phyloP scores from a whole-genome alignment of 53 echinoderm and acorn worm species.

The Hippasteria phrygiana region DNA sequence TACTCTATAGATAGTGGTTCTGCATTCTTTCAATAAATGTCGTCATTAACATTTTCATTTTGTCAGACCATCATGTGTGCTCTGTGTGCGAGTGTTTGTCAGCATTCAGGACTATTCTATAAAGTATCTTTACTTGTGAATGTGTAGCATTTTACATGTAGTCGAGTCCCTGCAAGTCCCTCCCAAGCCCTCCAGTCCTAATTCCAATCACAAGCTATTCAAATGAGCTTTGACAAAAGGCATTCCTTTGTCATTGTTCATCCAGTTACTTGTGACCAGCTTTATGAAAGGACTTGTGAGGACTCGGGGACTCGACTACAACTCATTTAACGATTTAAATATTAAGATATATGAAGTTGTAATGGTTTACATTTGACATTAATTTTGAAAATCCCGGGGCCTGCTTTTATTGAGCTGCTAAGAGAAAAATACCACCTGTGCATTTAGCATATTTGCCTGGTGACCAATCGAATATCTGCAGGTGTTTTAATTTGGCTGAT shows the following conservation, averaged over 20 bases:
- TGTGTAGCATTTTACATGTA: constrained; percentile 51
- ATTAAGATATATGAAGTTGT: not conserved
- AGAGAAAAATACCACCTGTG: not conserved
- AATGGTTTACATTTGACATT: constrained; percentile 19
- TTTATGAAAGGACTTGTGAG: constrained; percentile 18
- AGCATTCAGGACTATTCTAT: constrained; percentile 11
- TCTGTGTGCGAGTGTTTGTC: constrained; percentile 29
- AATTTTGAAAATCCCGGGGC: not conserved
- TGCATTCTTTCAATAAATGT: not conserved
- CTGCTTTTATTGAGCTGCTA: not conserved
- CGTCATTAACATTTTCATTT: no score
- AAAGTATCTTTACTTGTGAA: constrained; percentile 59
- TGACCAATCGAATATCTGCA: not conserved
- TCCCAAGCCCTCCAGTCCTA: no score
- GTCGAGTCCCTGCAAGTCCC: no score
- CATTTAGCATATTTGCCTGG: not conserved
- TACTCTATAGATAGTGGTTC: no score
- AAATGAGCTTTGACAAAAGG: no score
- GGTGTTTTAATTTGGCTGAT: not conserved
- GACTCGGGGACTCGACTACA: no score
- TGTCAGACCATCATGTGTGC: constrained; percentile 10
- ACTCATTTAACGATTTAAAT: no score
- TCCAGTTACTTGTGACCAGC: no score
- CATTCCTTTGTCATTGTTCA: no score
- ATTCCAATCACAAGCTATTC: no score